Evolutionary conservation across 64 coral and sea anemone genomes (phyloP).

Genomic region (Stichodactyla helianthus): DNA sequence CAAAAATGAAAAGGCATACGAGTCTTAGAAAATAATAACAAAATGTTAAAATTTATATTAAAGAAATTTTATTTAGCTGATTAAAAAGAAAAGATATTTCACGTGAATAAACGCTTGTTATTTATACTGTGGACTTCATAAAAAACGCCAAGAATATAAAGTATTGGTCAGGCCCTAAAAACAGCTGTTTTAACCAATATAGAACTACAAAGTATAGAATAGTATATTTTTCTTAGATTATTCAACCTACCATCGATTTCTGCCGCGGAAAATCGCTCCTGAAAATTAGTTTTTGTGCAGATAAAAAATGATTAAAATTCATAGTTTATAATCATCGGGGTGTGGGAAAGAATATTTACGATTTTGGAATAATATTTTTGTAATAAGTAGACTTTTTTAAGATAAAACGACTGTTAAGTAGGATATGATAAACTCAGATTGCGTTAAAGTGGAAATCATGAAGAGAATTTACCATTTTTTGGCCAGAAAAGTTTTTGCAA

Average conservation of each 20-base stretch:
- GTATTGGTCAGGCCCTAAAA: not conserved
- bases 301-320: conserved; percentile 1
- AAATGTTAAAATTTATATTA: too few species aligned
- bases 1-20: too few species aligned
- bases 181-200: not conserved
- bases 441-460: not conserved
- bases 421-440: not conserved
- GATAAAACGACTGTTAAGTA: not conserved
- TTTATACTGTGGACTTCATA: too few species aligned
- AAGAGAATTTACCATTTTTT: not conserved
- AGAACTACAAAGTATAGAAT: not conserved
- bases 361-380: not conserved
- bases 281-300: not conserved
- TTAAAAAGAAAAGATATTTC: too few species aligned
- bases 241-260: conserved; percentile 67
- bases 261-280: conserved; percentile 65
- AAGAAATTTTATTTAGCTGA: too few species aligned
- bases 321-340: not conserved
- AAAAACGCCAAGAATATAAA: too few species aligned
- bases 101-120: too few species aligned
- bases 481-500: not conserved
- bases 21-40: too few species aligned
- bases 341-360: not conserved
- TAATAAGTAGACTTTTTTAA: not conserved
- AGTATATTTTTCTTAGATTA: not conserved